Base-by-base conservation (phyloP, 1,140 invertebrate species). In the Cyphomyrmex costatus region DNA sequence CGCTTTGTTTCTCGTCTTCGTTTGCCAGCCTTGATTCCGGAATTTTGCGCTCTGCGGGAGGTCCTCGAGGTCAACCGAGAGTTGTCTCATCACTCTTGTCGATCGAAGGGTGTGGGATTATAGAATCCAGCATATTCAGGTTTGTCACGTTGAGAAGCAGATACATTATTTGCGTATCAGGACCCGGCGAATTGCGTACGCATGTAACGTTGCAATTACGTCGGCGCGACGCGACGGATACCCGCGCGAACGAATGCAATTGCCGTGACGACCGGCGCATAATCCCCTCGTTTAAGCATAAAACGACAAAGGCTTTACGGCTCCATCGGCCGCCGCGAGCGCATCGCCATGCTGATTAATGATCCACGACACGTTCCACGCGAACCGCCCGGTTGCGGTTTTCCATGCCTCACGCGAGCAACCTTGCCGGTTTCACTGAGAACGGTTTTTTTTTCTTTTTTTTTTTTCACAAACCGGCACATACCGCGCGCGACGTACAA, bases 281-380 rank as follows among this genome's bases (percentile, higher is more conserved):
- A 86, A 89, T 78, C 12, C 51, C n/a, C 42, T 3, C 30, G 27
- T 82, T 90, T 71, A 82, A 85, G 14, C 16, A 56, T 53, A 89
- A 85, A 80, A 87, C 53, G 56, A 90, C 16, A 56, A 89, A 65
- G 46, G 53, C 56, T 76, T 85, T 90, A 85, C 63, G 27, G 56
- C 53, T 76, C 42, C 85, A 84, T 90, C 71, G 85, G 30, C 16
- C 56, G 71, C 42, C 27, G 68, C 27, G 49, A 77, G 70, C 30
- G 49, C 42, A 88, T 58, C 21, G 79, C 53, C 53, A 33, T 16
- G 56, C 82, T 90, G 87, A 86, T 90, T 89, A 86, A 89, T 78
- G 71, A 93, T 92, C 76, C 92, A 58, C 70, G 76, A 84, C 92
- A 92, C 90, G 91, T 92, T 85, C 49, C 74, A 53, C 65, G 30